Evolutionary conservation across 2,113 vertebrate species (phyloP), one percentile per base, ranked within the genome.

Genomic region (Malaclemys terrapin): DNA sequence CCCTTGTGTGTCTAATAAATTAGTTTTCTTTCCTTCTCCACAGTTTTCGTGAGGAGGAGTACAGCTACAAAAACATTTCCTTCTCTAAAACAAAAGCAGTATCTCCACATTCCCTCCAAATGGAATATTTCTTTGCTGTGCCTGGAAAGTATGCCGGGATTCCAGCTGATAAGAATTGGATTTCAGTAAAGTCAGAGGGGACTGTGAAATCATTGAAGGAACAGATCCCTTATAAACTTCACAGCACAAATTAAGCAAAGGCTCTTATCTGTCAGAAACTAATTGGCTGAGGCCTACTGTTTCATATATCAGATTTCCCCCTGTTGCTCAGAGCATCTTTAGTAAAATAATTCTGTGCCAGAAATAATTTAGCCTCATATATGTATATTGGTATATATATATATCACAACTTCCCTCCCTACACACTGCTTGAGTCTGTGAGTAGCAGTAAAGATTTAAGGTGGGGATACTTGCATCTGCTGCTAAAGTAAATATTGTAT

Each of bases 301-400:
- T 96, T 86, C 83, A 53, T 53, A 7, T 90, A 88, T 93, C 88
- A 90, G 59, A 80, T 94, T 56, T 93, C 53, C 89, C 76, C 80
- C 80, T 94, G 79, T 79, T 96, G 94, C 38, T 96, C 84, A 82
- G 80, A 95, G 80, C 86, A 89, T 49, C 75, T 57, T 52, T 25
- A 89, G 72, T 86, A 84, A 89, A 90, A 93, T 56, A 82, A 80
- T 76, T 82, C 76, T 84, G 42, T 96, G 90, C 87, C 93, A 96
- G 88, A 93, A 96, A 5, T 45, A 52, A 88, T 95, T 92, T 50
- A 47, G 89, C 80, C 50, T 92, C 79, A 3, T 29, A 13, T 27
- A 38, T 84, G 56, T 85, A 8, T 80, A 35, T 90, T 89, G 92
- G 52, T 53, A 79, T 17, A 3, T 93, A 52, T 17, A 52, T 53